Base-by-base conservation (phyloP, 1,140 invertebrate species). In the Eueides isabella region DNA sequence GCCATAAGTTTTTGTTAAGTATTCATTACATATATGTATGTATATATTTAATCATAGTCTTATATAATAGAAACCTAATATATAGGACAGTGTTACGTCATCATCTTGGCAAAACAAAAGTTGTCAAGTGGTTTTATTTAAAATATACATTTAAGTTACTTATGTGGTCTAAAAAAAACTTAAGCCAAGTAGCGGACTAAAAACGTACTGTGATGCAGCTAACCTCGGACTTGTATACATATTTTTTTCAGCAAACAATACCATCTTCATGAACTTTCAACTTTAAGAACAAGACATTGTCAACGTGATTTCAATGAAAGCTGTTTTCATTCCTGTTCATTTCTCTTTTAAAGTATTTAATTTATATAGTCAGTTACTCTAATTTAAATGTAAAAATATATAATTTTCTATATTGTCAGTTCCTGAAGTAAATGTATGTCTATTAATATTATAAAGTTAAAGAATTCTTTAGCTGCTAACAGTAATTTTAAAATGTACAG, bases 251-350 rank as follows among this genome's bases (percentile, higher is more conserved):
- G 9, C 19, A 55, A 55, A 55, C 48, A 55, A 55, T 55, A 55
- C 9, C 7, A 55, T 26, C 48, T 26, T 55, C 48, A 2, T 55
- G 48, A 7, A 61, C 29, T 38, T 33, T 26, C 28, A 69, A 26
- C 67, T 69, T 33, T 61, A 61, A 14, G 29, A 69, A 28, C 67
- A 33, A 68, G 44, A 23, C 9, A 61, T 19, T 69, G 30, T 69
- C 30, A 14, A 31, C 16, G 30, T 5, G 12, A 48, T 62, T 55
- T 55, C 48, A 55, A 55, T 55, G 48, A 26, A 55, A 12, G 23
- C 48, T 55, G 48, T 19, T 5, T 19, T 55, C 12, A 7, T 55
- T 55, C 11, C 48, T 26, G 12, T 26, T 55, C 48, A 26, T 55
- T 12, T 55, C 3, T 23, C 19, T 55, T 55, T 19, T 26, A 55